Evolutionary conservation across 2,113 vertebrate species (phyloP).

Genomic region (Nannospalax galili): DNA sequence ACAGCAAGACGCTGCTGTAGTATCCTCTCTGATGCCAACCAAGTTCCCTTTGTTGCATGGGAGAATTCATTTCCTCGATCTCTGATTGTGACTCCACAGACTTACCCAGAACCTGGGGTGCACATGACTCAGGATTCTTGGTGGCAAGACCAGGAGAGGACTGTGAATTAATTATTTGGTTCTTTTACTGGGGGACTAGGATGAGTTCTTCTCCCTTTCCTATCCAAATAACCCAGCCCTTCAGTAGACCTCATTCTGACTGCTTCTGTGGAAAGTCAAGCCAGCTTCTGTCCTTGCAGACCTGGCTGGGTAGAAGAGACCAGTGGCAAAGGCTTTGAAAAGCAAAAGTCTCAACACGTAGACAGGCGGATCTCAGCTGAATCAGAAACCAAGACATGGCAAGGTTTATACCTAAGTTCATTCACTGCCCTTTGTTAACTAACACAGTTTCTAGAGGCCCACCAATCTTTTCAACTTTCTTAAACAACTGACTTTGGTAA

Average conservation of each 20-base stretch:
- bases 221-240: not conserved
- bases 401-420: not conserved
- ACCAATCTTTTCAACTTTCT: not conserved
- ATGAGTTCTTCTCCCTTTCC: slow-evolving; percentile 32
- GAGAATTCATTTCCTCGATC: not conserved
- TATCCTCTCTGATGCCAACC: not conserved
- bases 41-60: not conserved
- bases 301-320: not conserved
- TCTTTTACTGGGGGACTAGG: slow-evolving; percentile 49
- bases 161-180: slow-evolving; percentile 37
- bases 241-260: not conserved
- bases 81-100: not conserved
- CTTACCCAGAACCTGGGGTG: not conserved
- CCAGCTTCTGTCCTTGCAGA: not conserved
- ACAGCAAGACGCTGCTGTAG: not conserved
- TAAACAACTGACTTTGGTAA: not conserved
- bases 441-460: not conserved
- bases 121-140: slow-evolving; percentile 10
- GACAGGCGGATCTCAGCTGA: not conserved
- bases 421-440: not conserved
- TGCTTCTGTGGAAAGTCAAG: slow-evolving; percentile 4
- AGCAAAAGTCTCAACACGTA: not conserved
- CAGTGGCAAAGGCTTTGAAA: not conserved
- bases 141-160: not conserved
- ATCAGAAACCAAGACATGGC: not conserved